A percentile compares a stretch with the other conserved stretches of the same genome.
Evolutionary conservation across 2,888 invertebrate species (phyloP).

Genomic region (Temnothorax ravouxi): DNA sequence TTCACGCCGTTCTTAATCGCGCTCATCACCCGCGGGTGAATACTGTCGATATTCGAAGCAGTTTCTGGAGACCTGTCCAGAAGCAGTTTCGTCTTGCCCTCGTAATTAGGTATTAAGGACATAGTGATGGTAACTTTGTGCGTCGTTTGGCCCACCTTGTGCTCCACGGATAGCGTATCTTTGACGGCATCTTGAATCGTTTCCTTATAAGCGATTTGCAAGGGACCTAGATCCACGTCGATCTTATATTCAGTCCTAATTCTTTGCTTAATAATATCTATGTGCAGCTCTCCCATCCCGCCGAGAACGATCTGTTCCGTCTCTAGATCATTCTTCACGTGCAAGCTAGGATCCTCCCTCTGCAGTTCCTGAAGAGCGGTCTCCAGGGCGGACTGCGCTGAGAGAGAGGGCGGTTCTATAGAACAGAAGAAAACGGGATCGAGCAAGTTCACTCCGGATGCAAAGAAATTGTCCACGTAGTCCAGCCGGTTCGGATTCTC

Average conservation of each 20-base stretch:
- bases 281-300: conserved; percentile 99
- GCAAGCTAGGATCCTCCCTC: conserved; percentile 96
- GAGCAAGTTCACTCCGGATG: conserved; percentile 91
- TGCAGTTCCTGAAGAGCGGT: conserved; percentile 92
- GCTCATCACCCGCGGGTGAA: conserved; percentile 90
- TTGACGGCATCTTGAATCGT: conserved; percentile 87
- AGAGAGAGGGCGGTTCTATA: conserved; percentile 95
- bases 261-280: conserved; percentile 97
- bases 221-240: conserved; percentile 95
- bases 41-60: conserved; percentile 89
- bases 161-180: conserved; percentile 88
- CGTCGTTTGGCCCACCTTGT: conserved; percentile 89
- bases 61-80: conserved; percentile 91
- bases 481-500: conserved; percentile 73
- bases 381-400: conserved; percentile 92
- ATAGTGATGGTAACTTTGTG: conserved; percentile 90
- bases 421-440: conserved; percentile 99
- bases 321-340: conserved; percentile 91
- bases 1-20: conserved; percentile 92
- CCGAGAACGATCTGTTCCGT: conserved; percentile 95
- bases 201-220: conserved; percentile 97
- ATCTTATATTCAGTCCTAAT: conserved; percentile 96
- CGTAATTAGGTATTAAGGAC: conserved; percentile 88
- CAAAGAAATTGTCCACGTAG: conserved; percentile 85
- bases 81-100: conserved; percentile 85